Evolutionary conservation across 2,113 vertebrate species (phyloP), one percentile per base, ranked within the genome.

Genomic region (Calypte anna): DNA sequence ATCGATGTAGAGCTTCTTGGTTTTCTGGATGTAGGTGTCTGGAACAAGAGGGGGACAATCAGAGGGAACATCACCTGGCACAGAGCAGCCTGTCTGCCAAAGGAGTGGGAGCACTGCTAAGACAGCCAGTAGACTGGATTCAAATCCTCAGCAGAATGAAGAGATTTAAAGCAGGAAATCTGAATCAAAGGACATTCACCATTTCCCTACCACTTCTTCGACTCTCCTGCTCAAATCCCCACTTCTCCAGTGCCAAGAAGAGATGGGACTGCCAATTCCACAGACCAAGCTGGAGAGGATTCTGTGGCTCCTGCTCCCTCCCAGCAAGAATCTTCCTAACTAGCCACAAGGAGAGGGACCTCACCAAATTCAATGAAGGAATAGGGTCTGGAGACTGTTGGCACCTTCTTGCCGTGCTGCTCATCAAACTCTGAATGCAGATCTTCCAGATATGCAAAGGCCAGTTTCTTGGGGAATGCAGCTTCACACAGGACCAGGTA

Each of bases 21-120:
- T 99, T 98, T 99, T 99, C 97, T 99, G 99, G 96, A 99, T 99
- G 97, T 99, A 99, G 23, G 99, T 99, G 93, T 99, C 99, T 99
- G 95, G 48, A 78, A 97, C 24, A 53, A 88, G 69, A 96, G 5
- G 30, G 31, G 58, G 58, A 64, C 22, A 23, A 11, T 91, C 72
- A 90, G 67, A 73, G 11, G 44, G 30, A 36, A 40, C 18, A 21
- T 36, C 46, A 21, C 51, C 51, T 3, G 50, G 30, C 25, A 53
- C 44, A 79, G 55, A 82, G 48, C 48, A 62, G 78, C 46, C 66
- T 6, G 19, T 54, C 63, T 82, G 58, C 62, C 4, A 10, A 63
- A 70, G 36, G 27, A 91, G 51, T 8, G 21, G 46, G 15, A 90
- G 23, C 33, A 22, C 0, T 67, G 72, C 70, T 79, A 30, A 46